phyloP scores from a whole-genome alignment of 37 sponge, comb jelly and placozoan species.

The Oscarella lobularis region DNA sequence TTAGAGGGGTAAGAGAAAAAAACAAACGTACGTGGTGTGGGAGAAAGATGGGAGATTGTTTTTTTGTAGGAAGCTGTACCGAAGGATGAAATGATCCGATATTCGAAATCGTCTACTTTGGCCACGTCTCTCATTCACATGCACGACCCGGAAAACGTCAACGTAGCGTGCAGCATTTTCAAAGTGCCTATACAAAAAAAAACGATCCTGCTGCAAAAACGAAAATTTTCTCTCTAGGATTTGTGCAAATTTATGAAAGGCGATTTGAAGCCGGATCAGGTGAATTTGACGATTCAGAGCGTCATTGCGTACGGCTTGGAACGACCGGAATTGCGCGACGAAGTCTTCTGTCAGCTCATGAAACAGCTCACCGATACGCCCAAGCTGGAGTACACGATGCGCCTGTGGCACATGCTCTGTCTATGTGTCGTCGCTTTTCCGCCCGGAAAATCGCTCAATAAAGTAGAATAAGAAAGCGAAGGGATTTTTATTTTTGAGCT shows the following conservation, averaged over 20 bases:
- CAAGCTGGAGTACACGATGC: constrained; percentile 33
- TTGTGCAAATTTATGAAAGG: constrained; percentile 66
- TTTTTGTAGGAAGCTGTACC: constrained; percentile 42
- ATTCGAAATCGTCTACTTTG: constrained; percentile 39
- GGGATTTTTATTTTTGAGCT: constrained; percentile 2
- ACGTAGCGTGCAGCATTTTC: constrained; percentile 85
- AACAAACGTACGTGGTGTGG: background rate
- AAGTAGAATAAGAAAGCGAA: constrained; percentile 37
- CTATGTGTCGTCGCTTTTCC: constrained; percentile 78
- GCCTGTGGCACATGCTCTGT: constrained; percentile 80
- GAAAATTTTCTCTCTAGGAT: constrained; percentile 49
- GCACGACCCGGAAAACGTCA: constrained; percentile 94
- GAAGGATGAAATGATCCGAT: constrained; percentile 72
- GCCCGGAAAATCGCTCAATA: constrained; percentile 77
- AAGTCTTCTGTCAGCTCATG: constrained; percentile 87
- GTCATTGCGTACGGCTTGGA: constrained; percentile 90
- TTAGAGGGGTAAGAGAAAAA: background rate
- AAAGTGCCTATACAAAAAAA: too few species aligned
- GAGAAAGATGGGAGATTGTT: background rate
- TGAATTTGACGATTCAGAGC: constrained; percentile 71
- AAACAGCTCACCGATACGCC: constrained; percentile 84
- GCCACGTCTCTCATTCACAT: constrained; percentile 90
- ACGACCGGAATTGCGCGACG: constrained; percentile 80
- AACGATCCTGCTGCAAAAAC: too few species aligned
- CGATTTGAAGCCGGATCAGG: constrained; percentile 64